Base-by-base conservation (phyloP, 2,888 invertebrate species). In the Cordilura impudica region DNA sequence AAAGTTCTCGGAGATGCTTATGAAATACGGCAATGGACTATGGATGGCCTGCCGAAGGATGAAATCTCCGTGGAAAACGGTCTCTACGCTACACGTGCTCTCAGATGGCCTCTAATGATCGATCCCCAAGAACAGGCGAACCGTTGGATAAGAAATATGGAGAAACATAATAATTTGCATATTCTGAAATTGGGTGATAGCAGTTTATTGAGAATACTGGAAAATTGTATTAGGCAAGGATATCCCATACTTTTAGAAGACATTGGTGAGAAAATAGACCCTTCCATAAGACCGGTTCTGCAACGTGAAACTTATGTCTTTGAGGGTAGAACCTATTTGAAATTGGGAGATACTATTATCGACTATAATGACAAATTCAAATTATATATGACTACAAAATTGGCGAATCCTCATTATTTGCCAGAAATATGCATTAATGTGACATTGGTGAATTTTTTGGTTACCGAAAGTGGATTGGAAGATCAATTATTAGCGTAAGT, bases 61-160 rank as follows among this genome's bases (percentile, higher is more conserved):
- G 91, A 92, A 31, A 94, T 97, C 70, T 97, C 97, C 8, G 95
- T 96, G 2, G 97, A 98, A 89, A 98, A 98, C 89, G 98, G 96
- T 7, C 95, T 98, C 80, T 92, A 98, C 83, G 97, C 97, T 53
- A 97, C 94, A 14, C 93, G 92, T 85, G 95, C 94, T 2, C 93
- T 95, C 6, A 91, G 95, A 12, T 96, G 96, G 97, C 97, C 98
- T 0, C 91, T 98, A 16, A 96, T 97, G 93, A 97, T 98, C 78
- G 98, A 98, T 90, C 98, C 98, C 0, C 97, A 98, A 88, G 97
- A 97, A 87, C 97, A 98, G 93, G 97, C 97, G 0, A 97, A 96
- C 90, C 93, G 96, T 75, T 98, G 97, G 97, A 94, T 98, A 67
- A 94, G 95, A 76, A 95, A 95, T 87, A 95, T 97, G 94, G 97